These are phyloP conservation scores for Stegophylla sp. DNA, from an alignment of 2,888 invertebrate genomes.

Conservation along the genomic window DNA sequence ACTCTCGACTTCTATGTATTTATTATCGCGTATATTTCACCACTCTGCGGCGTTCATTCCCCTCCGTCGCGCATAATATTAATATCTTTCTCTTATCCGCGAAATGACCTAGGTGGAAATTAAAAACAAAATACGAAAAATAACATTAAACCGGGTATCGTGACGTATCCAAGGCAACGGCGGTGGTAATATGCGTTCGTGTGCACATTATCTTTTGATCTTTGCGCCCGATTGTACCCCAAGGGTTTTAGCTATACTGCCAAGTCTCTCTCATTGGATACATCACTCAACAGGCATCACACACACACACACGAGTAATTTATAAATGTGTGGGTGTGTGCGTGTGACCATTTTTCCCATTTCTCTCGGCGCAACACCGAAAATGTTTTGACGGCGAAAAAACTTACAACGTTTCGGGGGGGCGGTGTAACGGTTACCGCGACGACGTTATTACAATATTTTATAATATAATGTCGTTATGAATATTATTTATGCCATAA, in stretches of 20 bases:
- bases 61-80: background rate
- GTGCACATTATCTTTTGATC: constrained; percentile 22
- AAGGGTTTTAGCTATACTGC: constrained; percentile 2
- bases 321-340: background rate
- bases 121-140: constrained; percentile 35
- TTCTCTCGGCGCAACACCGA: background rate
- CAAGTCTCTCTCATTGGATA: constrained; percentile 5
- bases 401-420: too few relatives aligned
- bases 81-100: background rate
- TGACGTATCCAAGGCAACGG: constrained; percentile 34
- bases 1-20: too few relatives aligned
- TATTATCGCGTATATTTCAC: too few relatives aligned
- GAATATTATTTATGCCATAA: too few relatives aligned
- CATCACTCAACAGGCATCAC: constrained; percentile 27
- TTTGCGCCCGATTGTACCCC: constrained; percentile 12
- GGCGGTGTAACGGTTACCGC: too few relatives aligned
- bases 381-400: background rate
- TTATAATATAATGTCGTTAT: too few relatives aligned
- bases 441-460: too few relatives aligned
- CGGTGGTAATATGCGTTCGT: background rate
- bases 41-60: background rate
- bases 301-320: background rate
- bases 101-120: constrained; percentile 12
- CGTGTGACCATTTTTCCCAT: background rate
- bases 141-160: constrained; percentile 3